phyloP scores from a whole-genome alignment of 2,113 vertebrate species.

The Heterochromis multidens region DNA sequence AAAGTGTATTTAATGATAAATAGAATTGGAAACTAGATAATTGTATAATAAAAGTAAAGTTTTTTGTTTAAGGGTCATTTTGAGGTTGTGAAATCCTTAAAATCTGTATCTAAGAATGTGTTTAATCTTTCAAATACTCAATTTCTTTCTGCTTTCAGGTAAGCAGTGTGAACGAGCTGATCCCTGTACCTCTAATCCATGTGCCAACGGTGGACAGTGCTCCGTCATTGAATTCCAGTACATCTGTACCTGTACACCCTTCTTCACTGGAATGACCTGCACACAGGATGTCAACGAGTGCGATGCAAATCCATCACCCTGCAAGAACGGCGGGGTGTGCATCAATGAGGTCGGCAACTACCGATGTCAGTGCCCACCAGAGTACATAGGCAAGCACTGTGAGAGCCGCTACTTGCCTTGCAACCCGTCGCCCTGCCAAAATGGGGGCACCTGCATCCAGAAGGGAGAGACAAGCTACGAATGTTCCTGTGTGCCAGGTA shows the following conservation, averaged over 20 bases:
- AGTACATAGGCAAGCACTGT: slow-evolving; percentile 85
- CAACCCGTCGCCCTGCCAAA: slow-evolving; percentile 92
- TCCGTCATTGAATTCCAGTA: slow-evolving; percentile 82
- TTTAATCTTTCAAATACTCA: neutral
- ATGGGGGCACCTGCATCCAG: slow-evolving; percentile 93
- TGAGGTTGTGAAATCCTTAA: neutral
- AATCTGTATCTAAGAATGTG: neutral
- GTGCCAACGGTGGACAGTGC: slow-evolving; percentile 88
- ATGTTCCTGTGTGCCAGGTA: slow-evolving; percentile 95
- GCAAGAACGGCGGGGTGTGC: slow-evolving; percentile 84
- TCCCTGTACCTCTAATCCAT: slow-evolving; percentile 94
- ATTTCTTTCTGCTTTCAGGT: slow-evolving; percentile 67
- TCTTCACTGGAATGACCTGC: slow-evolving; percentile 90
- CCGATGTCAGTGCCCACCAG: slow-evolving; percentile 80
- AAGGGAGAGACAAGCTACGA: slow-evolving; percentile 89
- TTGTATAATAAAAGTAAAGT: neutral
- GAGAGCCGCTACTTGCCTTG: slow-evolving; percentile 91
- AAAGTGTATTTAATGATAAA: neutral
- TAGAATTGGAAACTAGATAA: neutral
- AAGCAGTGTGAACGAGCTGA: slow-evolving; percentile 89
- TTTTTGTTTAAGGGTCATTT: neutral
- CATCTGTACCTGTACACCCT: slow-evolving; percentile 80
- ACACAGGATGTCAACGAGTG: slow-evolving; percentile 92
- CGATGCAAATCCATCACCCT: slow-evolving; percentile 59
- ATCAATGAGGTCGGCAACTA: slow-evolving; percentile 87